These are phyloP conservation scores for Scomber scombrus DNA, from an alignment of 2,113 vertebrate species.

Conservation along the genomic window DNA sequence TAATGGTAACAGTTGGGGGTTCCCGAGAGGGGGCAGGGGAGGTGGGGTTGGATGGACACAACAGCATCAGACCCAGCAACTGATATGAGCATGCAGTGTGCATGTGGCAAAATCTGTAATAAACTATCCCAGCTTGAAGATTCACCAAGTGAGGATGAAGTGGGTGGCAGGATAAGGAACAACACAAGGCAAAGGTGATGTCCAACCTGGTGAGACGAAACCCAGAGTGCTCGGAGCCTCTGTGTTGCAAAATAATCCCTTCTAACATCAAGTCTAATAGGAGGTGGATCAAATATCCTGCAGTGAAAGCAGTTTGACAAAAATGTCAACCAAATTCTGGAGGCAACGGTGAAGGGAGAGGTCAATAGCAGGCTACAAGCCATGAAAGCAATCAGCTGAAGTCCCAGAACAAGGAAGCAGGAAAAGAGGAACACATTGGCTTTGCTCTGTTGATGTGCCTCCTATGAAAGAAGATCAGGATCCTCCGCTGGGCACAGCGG, in stretches of 20 bases:
- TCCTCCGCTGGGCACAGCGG: no score
- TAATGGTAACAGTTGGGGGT: no score
- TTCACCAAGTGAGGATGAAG: background rate
- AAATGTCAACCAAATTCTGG: background rate
- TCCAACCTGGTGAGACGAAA: background rate
- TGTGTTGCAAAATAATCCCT: background rate
- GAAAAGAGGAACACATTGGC: no score
- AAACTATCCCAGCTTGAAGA: background rate
- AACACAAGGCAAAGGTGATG: background rate
- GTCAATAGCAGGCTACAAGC: background rate
- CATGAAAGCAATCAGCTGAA: background rate
- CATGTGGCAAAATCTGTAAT: slow-evolving; percentile 8
- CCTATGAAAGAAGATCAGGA: no score
- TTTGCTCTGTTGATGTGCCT: no score
- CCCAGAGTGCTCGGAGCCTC: background rate
- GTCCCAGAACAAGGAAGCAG: no score
- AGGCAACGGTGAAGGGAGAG: background rate
- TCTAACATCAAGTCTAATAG: no score
- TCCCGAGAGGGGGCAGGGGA: no score
- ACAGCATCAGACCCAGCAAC: no score
- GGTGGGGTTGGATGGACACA: no score
- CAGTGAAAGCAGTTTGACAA: background rate
- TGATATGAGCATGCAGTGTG: background rate
- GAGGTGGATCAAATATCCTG: background rate
- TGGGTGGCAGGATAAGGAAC: background rate